A percentile compares a stretch with the other conserved stretches of the same genome.
Evolutionary conservation across 1,140 invertebrate species (phyloP).

Genomic region (Drosophila busckii): DNA sequence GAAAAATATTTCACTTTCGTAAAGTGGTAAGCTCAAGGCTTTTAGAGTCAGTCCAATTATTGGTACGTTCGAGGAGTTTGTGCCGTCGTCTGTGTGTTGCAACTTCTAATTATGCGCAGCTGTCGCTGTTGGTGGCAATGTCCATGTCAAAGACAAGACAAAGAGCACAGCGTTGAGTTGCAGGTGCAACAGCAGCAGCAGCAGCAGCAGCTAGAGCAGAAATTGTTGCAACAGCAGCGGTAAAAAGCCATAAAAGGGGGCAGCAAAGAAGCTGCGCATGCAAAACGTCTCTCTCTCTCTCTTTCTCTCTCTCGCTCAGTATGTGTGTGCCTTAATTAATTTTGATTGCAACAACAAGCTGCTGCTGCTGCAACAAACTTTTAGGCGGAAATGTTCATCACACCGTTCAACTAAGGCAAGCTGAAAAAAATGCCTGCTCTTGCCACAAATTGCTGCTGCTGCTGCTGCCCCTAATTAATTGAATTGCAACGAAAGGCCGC

Average conservation of each 20-base stretch:
- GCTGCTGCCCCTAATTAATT: slow-evolving; percentile 6
- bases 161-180: slow-evolving; percentile 28
- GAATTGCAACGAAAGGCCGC: too few relatives aligned
- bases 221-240: slow-evolving; percentile 53
- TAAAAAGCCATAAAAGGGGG: slow-evolving; percentile 60
- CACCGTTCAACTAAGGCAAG: too few relatives aligned
- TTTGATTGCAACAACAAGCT: slow-evolving; percentile 65
- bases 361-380: slow-evolving; percentile 8
- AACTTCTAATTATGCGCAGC: slow-evolving; percentile 62
- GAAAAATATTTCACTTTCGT: slow-evolving; percentile 1
- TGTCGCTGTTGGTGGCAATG: slow-evolving; percentile 44
- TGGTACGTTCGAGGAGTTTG: slow-evolving; percentile 27
- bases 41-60: slow-evolving; percentile 43
- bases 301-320: slow-evolving; percentile 15
- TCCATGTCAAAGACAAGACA: slow-evolving; percentile 38
- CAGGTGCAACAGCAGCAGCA: slow-evolving; percentile 18
- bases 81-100: slow-evolving; percentile 29
- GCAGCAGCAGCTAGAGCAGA: slow-evolving; percentile 30
- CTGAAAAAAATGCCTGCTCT: too few relatives aligned
- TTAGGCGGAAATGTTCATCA: slow-evolving; percentile 69
- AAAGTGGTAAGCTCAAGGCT: neutral
- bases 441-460: neutral
- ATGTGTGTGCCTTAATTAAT: slow-evolving; percentile 70
- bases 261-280: slow-evolving; percentile 14
- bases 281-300: slow-evolving; percentile 27